Conservation (phyloP, 2,113 vertebrate genomes). For the Myxocyprinus asiaticus region DNA sequence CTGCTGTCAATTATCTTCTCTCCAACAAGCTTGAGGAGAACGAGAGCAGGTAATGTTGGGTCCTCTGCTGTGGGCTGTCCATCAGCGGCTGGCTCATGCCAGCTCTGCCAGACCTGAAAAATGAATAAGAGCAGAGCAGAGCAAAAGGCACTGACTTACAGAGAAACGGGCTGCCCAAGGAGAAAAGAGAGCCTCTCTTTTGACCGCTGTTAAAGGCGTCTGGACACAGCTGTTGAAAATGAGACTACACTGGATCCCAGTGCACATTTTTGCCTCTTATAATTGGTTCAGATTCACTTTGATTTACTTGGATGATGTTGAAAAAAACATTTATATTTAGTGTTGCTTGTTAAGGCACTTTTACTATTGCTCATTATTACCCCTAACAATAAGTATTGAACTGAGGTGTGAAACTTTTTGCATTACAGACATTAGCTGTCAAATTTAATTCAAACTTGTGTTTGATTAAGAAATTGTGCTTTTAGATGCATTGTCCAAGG, state of each 20-base stretch:
- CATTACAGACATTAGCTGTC: too few relatives aligned
- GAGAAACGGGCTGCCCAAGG: background rate
- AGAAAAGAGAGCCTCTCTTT: background rate
- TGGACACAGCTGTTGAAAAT: too few relatives aligned
- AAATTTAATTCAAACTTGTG: too few relatives aligned
- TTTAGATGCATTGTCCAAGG: too few relatives aligned
- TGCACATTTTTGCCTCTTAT: slow-evolving; percentile 2
- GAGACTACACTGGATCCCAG: background rate
- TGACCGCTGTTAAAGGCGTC: slow-evolving; percentile 1
- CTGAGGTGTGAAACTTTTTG: too few relatives aligned
- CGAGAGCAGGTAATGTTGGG: slow-evolving; percentile 34
- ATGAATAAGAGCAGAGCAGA: slow-evolving; percentile 30
- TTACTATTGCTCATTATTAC: too few relatives aligned
- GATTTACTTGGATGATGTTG: background rate
- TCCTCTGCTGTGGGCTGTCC: slow-evolving; percentile 37
- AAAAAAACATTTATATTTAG: background rate
- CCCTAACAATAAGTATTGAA: too few relatives aligned
- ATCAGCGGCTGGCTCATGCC: slow-evolving; percentile 25
- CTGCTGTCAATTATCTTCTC: slow-evolving; percentile 51
- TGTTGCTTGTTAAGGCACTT: too few relatives aligned
- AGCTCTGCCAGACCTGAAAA: slow-evolving; percentile 32
- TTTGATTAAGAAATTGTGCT: too few relatives aligned
- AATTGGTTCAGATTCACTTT: background rate
- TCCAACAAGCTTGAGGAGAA: slow-evolving; percentile 27
- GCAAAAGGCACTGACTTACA: slow-evolving; percentile 45